phyloP scores from a whole-genome alignment of 2,113 vertebrate genomes.

The Phaethon lepturus region DNA sequence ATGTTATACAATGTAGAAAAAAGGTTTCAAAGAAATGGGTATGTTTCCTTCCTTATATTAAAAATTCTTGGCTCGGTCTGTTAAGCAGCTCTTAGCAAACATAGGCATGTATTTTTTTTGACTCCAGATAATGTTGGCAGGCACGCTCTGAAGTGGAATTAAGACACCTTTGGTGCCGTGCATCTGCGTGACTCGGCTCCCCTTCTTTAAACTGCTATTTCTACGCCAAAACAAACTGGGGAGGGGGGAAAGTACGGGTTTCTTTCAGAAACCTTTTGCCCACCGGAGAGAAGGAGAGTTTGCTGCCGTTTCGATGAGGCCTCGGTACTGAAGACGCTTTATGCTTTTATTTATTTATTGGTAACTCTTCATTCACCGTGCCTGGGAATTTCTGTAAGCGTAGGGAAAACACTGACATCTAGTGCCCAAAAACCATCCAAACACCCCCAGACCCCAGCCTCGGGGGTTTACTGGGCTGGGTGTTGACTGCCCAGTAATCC shows the following conservation, averaged over 20 bases:
- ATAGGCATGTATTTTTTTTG: not conserved
- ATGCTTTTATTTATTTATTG: not conserved
- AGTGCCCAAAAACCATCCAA: constrained; percentile 56
- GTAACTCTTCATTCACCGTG: not conserved
- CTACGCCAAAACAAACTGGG: not conserved
- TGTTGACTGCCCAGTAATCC: not conserved
- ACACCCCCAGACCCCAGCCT: not conserved
- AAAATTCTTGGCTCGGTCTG: not conserved
- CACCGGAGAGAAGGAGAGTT: not conserved
- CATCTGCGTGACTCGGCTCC: not conserved
- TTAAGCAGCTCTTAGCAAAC: not conserved
- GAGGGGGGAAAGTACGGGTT: not conserved
- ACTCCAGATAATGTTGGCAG: not conserved
- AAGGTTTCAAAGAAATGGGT: not conserved
- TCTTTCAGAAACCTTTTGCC: not conserved
- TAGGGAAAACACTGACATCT: constrained; percentile 80
- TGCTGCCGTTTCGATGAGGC: not conserved
- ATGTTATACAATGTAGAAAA: not conserved
- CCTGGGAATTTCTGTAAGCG: constrained; percentile 1
- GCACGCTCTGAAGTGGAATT: not conserved
- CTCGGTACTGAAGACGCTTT: not conserved
- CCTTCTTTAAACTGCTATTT: not conserved
- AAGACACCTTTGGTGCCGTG: not conserved
- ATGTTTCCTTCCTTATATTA: not conserved
- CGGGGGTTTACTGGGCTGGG: not conserved